These are phyloP conservation scores for Protaetia brevitarsis DNA, from an alignment of 1,140 invertebrate species.

Conservation along the genomic window DNA sequence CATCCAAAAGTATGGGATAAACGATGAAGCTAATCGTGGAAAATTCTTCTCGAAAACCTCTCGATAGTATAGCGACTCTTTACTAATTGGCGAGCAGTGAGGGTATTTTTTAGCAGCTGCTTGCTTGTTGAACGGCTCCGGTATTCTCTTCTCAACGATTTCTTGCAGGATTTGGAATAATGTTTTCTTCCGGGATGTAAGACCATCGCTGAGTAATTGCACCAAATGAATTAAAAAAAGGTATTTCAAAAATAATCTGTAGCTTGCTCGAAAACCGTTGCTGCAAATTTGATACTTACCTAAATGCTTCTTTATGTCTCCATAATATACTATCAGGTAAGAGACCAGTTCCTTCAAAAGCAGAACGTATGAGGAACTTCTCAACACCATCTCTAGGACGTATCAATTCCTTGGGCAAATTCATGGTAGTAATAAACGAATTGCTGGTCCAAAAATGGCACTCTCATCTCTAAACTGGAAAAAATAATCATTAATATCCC, in stretches of 20 bases:
- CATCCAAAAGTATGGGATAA: too few species aligned
- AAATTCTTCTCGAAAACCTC: constrained; percentile 67
- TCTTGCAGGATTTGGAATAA: constrained; percentile 75
- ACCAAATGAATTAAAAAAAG: neutral
- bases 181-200: constrained; percentile 74
- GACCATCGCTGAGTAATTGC: constrained; percentile 72
- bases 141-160: constrained; percentile 65
- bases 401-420: constrained; percentile 62
- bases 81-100: constrained; percentile 73
- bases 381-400: constrained; percentile 77
- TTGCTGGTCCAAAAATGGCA: constrained; percentile 84
- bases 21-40: constrained; percentile 64
- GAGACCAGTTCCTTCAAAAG: constrained; percentile 69
- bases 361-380: constrained; percentile 75
- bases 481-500: too few species aligned
- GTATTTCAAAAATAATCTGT: neutral
- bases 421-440: constrained; percentile 76
- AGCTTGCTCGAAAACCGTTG: neutral
- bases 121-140: constrained; percentile 56
- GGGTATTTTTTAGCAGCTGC: constrained; percentile 56
- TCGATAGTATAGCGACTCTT: constrained; percentile 82
- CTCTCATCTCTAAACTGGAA: constrained; percentile 79
- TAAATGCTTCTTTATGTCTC: too few species aligned
- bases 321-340: constrained; percentile 88
- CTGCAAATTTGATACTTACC: constrained; percentile 64